phyloP scores from a whole-genome alignment of 2,888 invertebrate genomes.

The Epinotia brunnichana region DNA sequence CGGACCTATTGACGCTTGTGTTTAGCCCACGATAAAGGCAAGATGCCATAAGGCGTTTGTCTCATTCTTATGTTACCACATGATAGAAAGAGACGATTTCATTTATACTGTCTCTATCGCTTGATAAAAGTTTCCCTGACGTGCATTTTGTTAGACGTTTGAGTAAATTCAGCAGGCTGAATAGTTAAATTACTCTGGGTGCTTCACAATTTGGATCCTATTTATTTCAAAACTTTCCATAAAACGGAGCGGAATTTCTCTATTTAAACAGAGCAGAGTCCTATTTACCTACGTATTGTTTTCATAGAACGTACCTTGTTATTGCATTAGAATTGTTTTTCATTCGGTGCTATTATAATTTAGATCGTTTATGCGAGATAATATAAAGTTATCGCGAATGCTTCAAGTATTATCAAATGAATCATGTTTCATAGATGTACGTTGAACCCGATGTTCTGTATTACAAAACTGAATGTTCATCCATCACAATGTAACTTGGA shows the following conservation, averaged over 20 bases:
- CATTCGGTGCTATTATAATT: slow-evolving; percentile 7
- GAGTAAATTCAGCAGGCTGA: neutral
- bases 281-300: slow-evolving; percentile 1
- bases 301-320: slow-evolving; percentile 20
- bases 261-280: neutral
- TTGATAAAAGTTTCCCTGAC: neutral
- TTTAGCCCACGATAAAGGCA: neutral
- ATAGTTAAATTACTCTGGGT: neutral
- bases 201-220: neutral
- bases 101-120: no score
- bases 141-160: neutral
- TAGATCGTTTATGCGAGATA: slow-evolving; percentile 25
- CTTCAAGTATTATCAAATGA: slow-evolving; percentile 60
- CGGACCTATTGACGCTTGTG: neutral
- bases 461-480: slow-evolving; percentile 75
- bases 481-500: slow-evolving; percentile 70
- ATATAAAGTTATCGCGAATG: slow-evolving; percentile 34
- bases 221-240: slow-evolving; percentile 7
- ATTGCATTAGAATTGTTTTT: slow-evolving; percentile 34
- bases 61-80: neutral
- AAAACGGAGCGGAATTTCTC: neutral
- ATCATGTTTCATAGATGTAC: slow-evolving; percentile 59
- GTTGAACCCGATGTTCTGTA: slow-evolving; percentile 62
- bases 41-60: no score
- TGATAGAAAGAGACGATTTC: neutral